These are phyloP conservation scores for Oplegnathus fasciatus DNA, from an alignment of 2,113 vertebrate species.

Conservation along the genomic window DNA sequence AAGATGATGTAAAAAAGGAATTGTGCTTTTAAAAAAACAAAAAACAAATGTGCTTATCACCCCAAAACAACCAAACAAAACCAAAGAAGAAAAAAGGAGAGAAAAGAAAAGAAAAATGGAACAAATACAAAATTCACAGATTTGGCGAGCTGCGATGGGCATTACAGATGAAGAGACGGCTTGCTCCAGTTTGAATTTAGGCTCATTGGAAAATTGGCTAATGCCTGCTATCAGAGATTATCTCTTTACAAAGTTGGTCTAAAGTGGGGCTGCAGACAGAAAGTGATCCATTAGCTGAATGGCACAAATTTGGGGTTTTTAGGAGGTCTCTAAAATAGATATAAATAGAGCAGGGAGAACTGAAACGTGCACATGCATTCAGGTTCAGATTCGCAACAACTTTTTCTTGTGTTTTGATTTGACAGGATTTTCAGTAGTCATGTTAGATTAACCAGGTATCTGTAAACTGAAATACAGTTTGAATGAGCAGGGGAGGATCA, in stretches of 20 bases:
- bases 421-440: too few species aligned
- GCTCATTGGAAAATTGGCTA: slow-evolving; percentile 3
- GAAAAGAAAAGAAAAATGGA: background rate
- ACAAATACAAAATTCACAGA: background rate
- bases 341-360: background rate
- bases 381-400: background rate
- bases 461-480: too few species aligned
- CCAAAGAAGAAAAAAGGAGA: too few species aligned
- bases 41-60: too few species aligned
- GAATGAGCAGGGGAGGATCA: too few species aligned
- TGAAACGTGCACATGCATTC: background rate
- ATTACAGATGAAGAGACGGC: background rate
- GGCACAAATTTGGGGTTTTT: background rate
- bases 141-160: background rate
- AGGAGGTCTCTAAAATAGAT: background rate
- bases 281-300: background rate
- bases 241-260: background rate
- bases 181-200: background rate
- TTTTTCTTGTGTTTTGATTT: too few species aligned
- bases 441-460: too few species aligned
- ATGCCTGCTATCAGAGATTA: background rate
- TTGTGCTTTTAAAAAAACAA: too few species aligned
- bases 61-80: background rate
- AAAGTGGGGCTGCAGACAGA: background rate
- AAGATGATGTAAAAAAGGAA: too few species aligned